These are phyloP conservation scores for Cantharis rustica DNA, from an alignment of 2,888 invertebrate genomes.

Conservation along the genomic window DNA sequence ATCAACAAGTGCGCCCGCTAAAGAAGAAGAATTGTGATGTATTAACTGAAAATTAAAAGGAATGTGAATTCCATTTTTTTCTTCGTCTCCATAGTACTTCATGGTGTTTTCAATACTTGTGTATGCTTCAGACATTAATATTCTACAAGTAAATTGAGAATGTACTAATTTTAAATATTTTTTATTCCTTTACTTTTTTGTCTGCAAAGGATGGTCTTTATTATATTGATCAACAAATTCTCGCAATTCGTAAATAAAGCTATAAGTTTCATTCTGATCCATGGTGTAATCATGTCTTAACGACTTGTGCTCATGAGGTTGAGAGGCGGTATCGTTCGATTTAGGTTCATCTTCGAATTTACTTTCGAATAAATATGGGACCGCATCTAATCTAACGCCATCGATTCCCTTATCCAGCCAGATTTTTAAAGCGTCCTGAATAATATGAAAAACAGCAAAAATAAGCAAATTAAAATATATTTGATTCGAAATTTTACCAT, in stretches of 20 bases:
- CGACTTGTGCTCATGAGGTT: slow-evolving; percentile 59
- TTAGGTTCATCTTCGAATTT: slow-evolving; percentile 54
- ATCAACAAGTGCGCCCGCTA: no score
- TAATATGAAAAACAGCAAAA: background rate
- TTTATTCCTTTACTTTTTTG: background rate
- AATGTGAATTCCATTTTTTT: slow-evolving; percentile 67
- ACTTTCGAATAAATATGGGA: slow-evolving; percentile 59
- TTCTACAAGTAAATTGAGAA: slow-evolving; percentile 49
- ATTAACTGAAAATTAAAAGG: slow-evolving; percentile 81
- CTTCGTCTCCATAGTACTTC: slow-evolving; percentile 65
- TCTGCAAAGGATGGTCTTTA: slow-evolving; percentile 38
- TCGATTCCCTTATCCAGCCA: slow-evolving; percentile 86
- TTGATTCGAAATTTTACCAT: slow-evolving; percentile 50
- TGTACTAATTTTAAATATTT: background rate
- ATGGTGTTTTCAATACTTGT: slow-evolving; percentile 63
- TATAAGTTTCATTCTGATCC: slow-evolving; percentile 62
- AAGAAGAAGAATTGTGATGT: slow-evolving; percentile 61
- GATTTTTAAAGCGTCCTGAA: slow-evolving; percentile 68
- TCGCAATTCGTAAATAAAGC: slow-evolving; percentile 71
- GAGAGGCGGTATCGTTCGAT: slow-evolving; percentile 37
- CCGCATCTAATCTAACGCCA: slow-evolving; percentile 85
- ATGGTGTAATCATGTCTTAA: slow-evolving; percentile 67
- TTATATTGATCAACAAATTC: slow-evolving; percentile 63
- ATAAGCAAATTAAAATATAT: background rate
- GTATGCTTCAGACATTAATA: slow-evolving; percentile 81